phyloP scores from a whole-genome alignment of 2,888 invertebrate species.

The Megaustenia siamemsis region DNA sequence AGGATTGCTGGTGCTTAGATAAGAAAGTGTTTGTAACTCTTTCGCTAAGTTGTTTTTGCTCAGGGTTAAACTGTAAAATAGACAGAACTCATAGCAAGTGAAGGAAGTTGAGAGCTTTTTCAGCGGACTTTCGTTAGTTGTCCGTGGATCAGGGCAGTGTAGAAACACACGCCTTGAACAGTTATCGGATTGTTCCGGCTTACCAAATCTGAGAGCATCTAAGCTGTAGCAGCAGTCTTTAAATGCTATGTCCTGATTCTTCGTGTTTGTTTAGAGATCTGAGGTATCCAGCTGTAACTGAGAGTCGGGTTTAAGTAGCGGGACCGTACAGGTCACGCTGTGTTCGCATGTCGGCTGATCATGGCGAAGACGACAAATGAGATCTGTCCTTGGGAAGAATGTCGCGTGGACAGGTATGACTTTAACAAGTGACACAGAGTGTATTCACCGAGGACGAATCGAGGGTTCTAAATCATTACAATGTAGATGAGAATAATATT shows the following conservation, averaged over 20 bases:
- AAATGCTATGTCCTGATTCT: constrained; percentile 26
- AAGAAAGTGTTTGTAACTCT: constrained; percentile 35
- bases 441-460: too few relatives aligned
- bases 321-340: not conserved
- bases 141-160: not conserved
- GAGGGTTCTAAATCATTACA: too few relatives aligned
- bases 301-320: constrained; percentile 23
- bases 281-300: constrained; percentile 28
- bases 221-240: constrained; percentile 26
- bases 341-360: not conserved
- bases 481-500: too few relatives aligned
- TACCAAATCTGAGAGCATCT: constrained; percentile 32
- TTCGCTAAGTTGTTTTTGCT: constrained; percentile 42
- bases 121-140: not conserved
- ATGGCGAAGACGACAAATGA: not conserved
- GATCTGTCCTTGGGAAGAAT: too few relatives aligned
- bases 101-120: constrained; percentile 30
- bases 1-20: constrained; percentile 44
- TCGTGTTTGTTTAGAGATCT: constrained; percentile 30
- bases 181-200: constrained; percentile 34
- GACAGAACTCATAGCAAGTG: constrained; percentile 6
- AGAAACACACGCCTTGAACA: constrained; percentile 15
- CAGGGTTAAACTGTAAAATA: constrained; percentile 46
- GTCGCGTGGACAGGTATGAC: too few relatives aligned
- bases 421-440: too few relatives aligned